Percentiles rank a stretch among this genome's conserved stretches.
Evolutionary conservation across 2,888 invertebrate genomes (phyloP).

Genomic region (Acronicta psi): DNA sequence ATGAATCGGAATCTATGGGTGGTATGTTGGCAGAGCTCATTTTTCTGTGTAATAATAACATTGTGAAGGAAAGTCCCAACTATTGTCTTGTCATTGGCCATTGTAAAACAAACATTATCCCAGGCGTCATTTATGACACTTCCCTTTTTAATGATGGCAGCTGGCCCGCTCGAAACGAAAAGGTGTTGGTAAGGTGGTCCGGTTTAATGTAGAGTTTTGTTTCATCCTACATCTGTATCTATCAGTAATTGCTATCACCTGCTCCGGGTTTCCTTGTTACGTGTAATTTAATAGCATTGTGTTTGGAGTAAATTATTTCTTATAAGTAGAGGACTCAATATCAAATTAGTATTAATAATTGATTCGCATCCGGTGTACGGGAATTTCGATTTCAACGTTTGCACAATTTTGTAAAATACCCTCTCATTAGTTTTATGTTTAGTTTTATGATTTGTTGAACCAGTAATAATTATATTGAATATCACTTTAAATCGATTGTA

Average conservation of each 20-base stretch:
- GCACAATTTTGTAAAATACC: slow-evolving; percentile 21
- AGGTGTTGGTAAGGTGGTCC: slow-evolving; percentile 64
- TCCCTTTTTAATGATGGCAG: slow-evolving; percentile 74
- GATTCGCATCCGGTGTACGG: slow-evolving; percentile 41
- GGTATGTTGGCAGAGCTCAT: slow-evolving; percentile 58
- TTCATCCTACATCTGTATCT: slow-evolving; percentile 66
- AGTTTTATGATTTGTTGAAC: slow-evolving; percentile 21
- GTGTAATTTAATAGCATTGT: slow-evolving; percentile 50
- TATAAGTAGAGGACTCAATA: slow-evolving; percentile 48
- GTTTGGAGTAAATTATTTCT: slow-evolving; percentile 46
- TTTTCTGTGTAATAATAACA: slow-evolving; percentile 60
- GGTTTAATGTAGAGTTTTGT: slow-evolving; percentile 53
- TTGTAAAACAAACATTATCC: slow-evolving; percentile 74
- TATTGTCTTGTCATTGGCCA: slow-evolving; percentile 69
- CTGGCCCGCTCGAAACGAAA: slow-evolving; percentile 63
- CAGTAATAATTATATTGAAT: slow-evolving; percentile 18
- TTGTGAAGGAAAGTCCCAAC: slow-evolving; percentile 55
- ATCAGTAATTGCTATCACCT: slow-evolving; percentile 79
- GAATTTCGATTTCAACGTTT: slow-evolving; percentile 18
- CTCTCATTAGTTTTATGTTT: slow-evolving; percentile 23
- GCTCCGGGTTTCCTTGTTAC: slow-evolving; percentile 66
- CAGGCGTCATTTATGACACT: slow-evolving; percentile 80
- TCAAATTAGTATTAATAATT: slow-evolving; percentile 43
- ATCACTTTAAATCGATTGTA: slow-evolving; percentile 15
- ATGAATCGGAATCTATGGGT: slow-evolving; percentile 70